Conservation (phyloP, 92 coral and sea anemone species). For the Porites cylindrica region DNA sequence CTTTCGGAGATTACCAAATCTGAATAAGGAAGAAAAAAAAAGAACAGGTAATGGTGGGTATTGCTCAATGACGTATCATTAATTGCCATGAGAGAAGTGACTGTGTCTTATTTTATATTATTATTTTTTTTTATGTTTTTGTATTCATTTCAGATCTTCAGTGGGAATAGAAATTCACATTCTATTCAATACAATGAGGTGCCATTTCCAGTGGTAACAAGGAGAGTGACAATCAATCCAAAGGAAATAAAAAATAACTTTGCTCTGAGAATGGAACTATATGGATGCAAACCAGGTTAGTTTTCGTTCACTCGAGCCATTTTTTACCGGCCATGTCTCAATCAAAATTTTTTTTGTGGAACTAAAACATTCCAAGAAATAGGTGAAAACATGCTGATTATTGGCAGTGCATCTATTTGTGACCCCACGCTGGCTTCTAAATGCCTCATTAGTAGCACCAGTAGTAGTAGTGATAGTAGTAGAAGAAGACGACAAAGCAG, state of each 20-base stretch:
- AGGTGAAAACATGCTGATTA: too few species aligned
- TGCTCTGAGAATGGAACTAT: slow-evolving; percentile 75
- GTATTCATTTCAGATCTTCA: slow-evolving; percentile 33
- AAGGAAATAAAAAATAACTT: slow-evolving; percentile 34
- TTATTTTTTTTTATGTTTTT: not conserved
- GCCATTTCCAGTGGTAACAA: slow-evolving; percentile 60
- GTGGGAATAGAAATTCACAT: slow-evolving; percentile 58
- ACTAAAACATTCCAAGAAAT: not conserved
- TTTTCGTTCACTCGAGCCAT: not conserved
- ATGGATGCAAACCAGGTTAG: slow-evolving; percentile 61
- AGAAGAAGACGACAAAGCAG: too few species aligned
- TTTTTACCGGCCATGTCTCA: too few species aligned
- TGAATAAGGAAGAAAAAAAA: too few species aligned
- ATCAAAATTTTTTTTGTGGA: not conserved
- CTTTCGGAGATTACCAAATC: too few species aligned
- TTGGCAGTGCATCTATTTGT: too few species aligned
- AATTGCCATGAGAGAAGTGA: too few species aligned
- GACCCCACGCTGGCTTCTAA: too few species aligned
- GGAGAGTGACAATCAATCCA: slow-evolving; percentile 51
- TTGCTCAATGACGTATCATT: too few species aligned
- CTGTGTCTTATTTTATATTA: not conserved
- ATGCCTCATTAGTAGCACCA: too few species aligned
- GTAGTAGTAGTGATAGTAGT: too few species aligned
- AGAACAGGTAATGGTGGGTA: too few species aligned
- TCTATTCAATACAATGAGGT: slow-evolving; percentile 36